Evolutionary conservation across 2,888 invertebrate species (phyloP).

Genomic region (Heliconius ismenius): DNA sequence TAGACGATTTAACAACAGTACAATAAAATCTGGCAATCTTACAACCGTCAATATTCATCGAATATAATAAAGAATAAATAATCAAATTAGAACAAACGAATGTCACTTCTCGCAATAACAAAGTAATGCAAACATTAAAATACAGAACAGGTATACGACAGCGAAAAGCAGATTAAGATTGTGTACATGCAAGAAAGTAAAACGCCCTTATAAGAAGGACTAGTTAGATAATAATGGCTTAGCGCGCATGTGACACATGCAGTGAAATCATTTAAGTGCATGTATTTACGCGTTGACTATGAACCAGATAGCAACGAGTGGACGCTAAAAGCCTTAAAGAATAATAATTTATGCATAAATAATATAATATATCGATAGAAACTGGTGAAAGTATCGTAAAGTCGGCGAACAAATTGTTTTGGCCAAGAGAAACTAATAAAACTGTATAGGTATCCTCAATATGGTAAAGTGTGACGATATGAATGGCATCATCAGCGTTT

Average conservation of each 20-base stretch:
- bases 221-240: slow-evolving; percentile 54
- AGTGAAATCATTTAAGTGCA: slow-evolving; percentile 64
- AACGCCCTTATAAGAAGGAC: slow-evolving; percentile 17
- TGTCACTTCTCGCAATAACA: background rate
- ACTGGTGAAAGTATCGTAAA: slow-evolving; percentile 45
- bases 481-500: slow-evolving; percentile 54
- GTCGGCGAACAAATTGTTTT: slow-evolving; percentile 35
- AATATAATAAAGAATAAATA: background rate
- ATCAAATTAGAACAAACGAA: slow-evolving; percentile 13
- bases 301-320: slow-evolving; percentile 50
- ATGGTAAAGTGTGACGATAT: slow-evolving; percentile 46
- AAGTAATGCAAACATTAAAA: background rate
- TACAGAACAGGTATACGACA: background rate
- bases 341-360: slow-evolving; percentile 13
- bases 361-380: slow-evolving; percentile 13
- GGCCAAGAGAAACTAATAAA: slow-evolving; percentile 42
- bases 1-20: background rate
- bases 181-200: slow-evolving; percentile 8
- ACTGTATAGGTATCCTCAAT: slow-evolving; percentile 38
- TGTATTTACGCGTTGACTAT: slow-evolving; percentile 48
- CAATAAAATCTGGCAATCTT: slow-evolving; percentile 1
- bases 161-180: background rate
- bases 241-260: slow-evolving; percentile 45
- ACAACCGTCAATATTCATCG: background rate
- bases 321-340: slow-evolving; percentile 53